A percentile compares a stretch with the other conserved stretches of the same genome.
phyloP scores from a whole-genome alignment of 2,888 invertebrate genomes.

The Conops quadrifasciatus region DNA sequence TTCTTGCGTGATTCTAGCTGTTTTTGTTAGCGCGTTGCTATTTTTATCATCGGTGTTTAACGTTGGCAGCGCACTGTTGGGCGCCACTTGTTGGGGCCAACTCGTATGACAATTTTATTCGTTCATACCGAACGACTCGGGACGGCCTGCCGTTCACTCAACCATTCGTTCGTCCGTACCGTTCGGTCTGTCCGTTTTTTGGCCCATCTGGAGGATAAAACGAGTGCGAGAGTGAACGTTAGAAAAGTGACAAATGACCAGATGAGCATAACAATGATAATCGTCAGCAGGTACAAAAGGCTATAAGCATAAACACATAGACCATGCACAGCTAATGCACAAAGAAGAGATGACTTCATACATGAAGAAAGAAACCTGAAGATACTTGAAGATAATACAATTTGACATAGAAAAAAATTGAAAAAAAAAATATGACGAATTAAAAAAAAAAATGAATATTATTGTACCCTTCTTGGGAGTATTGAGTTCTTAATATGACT shows the following conservation, averaged over 20 bases:
- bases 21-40: neutral
- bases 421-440: too few species aligned
- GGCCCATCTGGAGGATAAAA: neutral
- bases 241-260: conserved; percentile 20
- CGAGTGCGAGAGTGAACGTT: conserved; percentile 6
- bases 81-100: conserved; percentile 32
- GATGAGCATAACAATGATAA: conserved; percentile 12
- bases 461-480: too few species aligned
- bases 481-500: too few species aligned
- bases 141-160: neutral
- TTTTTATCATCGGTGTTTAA: neutral
- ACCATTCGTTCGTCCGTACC: neutral
- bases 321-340: too few species aligned
- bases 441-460: too few species aligned
- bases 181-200: neutral
- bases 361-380: too few species aligned
- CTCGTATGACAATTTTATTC: conserved; percentile 7
- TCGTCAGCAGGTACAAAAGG: neutral
- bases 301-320: too few species aligned
- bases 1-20: conserved; percentile 7
- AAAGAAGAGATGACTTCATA: too few species aligned
- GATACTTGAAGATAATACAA: too few species aligned
- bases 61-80: conserved; percentile 1
- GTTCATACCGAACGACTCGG: neutral
- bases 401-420: too few species aligned